Evolutionary conservation across 2,888 invertebrate species (phyloP).

Genomic region (Catocala nupta): DNA sequence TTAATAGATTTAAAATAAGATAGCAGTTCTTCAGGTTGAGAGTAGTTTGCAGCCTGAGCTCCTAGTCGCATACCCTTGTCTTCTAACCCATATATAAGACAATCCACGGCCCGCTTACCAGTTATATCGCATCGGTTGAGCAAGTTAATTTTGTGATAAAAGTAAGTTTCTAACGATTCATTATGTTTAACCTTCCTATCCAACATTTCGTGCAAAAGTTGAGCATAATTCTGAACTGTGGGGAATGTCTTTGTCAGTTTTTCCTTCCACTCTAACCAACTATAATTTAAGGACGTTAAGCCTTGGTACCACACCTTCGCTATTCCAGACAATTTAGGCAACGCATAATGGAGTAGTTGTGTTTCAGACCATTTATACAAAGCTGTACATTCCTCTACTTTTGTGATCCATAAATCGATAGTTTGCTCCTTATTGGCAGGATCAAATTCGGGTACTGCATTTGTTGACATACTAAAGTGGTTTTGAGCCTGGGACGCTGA

Average conservation of each 20-base stretch:
- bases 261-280: conserved; percentile 7
- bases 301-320: conserved; percentile 13
- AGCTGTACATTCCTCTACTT: conserved; percentile 5
- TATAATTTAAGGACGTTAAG: neutral
- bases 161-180: conserved; percentile 6
- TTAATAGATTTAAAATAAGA: conserved; percentile 5
- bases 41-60: conserved; percentile 1
- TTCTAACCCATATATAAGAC: neutral
- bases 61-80: neutral
- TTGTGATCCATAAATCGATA: neutral
- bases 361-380: conserved; percentile 2
- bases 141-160: neutral
- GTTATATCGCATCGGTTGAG: neutral
- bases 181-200: neutral
- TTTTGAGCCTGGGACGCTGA: too few relatives aligned
- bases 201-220: conserved; percentile 3
- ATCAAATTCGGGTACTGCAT: conserved; percentile 8
- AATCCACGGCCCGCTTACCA: conserved; percentile 4
- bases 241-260: conserved; percentile 4
- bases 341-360: conserved; percentile 1
- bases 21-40: neutral
- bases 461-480: neutral
- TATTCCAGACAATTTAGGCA: neutral
- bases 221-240: neutral
- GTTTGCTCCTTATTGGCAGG: conserved; percentile 1